Evolutionary conservation across 2,113 vertebrate species (phyloP).

Genomic region (Noturus placidus): DNA sequence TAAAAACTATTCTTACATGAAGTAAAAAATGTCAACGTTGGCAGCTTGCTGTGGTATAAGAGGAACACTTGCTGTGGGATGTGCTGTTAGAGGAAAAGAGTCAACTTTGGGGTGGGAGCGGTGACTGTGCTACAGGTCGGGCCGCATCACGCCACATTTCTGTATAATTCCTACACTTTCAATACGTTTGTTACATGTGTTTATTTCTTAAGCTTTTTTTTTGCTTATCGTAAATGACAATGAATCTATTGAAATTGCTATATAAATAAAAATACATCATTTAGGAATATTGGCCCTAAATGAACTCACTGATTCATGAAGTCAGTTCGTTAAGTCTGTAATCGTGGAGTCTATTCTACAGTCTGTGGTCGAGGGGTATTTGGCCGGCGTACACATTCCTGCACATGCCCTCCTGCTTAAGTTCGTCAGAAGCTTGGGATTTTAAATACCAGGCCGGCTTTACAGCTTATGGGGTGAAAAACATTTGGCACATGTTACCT

Average conservation of each 20-base stretch:
- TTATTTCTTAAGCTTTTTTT: background rate
- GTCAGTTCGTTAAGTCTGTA: background rate
- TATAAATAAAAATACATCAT: background rate
- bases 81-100: background rate
- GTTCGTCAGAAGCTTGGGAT: conserved; percentile 40
- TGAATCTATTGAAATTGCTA: background rate
- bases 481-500: conserved; percentile 13
- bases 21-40: background rate
- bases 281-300: background rate
- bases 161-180: background rate
- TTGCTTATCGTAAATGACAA: background rate
- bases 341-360: background rate
- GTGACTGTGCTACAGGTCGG: background rate
- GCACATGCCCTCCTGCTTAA: conserved; percentile 35
- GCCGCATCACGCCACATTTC: background rate
- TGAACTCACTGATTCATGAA: background rate
- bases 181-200: background rate
- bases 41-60: background rate
- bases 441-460: conserved; percentile 48
- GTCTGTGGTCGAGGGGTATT: conserved; percentile 4
- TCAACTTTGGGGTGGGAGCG: background rate
- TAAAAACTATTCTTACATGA: background rate
- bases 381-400: conserved; percentile 32
- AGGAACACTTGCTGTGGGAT: background rate
- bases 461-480: conserved; percentile 32